Base-by-base conservation (phyloP, 2,113 vertebrate genomes). In the Ochotona curzoniae region DNA sequence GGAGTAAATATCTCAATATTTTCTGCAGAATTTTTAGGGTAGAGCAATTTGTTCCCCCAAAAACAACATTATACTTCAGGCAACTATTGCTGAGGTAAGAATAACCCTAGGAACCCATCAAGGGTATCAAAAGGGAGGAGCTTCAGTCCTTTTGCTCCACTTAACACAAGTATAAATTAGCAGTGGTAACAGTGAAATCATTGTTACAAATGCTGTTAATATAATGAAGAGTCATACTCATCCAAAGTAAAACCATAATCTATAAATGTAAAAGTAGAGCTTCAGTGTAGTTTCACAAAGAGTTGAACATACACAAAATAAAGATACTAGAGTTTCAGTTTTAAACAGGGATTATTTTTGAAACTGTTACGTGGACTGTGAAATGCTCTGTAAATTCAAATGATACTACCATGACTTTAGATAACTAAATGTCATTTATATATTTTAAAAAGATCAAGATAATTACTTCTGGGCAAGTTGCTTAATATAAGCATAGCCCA, bases 81-180 rank as follows among this genome's bases (percentile, higher is more conserved):
- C 63, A 60, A 25, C 44, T 64, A 74, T 80, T 92, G 1, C 10
- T 13, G 83, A 35, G 32, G 38, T 76, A 81, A 80, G 69, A 14
- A 73, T 30, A 93, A 92, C 64, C 18, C 25, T 44, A 75, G 4
- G 30, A 67, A 91, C n/a, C 61, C 64, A 92, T 90, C n/a, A 91
- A 90, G 35, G 66, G 30, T 5, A 76, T 78, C 74, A 32, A 30
- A 12, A 74, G 2, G 35, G 11, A 81, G 92, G 0, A 83, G 84
- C 25, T 87, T 63, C 32, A 73, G n/a, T 10, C 49, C 26, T 93
- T 70, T 9, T 69, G 13, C 8, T 12, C 7, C 85, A 64, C 73
- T 63, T 67, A 89, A 75, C 76, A 28, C 6, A 60, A 54, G 49
- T n/a, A 73, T 60, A 49, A 35, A 28, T 2, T 3, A 66, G 15